Evolutionary conservation across 2,797 vertebrate species (phyloP).

Genomic region (Microcaecilia unicolor): DNA sequence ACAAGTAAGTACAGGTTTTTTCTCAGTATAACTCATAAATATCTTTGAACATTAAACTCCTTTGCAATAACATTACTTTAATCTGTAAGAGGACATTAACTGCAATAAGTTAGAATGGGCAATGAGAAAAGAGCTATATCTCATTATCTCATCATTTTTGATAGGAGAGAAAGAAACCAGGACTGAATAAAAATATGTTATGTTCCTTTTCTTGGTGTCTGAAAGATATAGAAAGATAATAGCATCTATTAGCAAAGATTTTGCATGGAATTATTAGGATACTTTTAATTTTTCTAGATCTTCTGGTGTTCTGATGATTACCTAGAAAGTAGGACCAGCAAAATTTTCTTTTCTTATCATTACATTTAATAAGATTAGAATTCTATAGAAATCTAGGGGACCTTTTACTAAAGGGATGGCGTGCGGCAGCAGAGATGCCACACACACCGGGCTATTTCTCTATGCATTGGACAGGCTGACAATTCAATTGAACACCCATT

Average conservation of each 20-base stretch:
- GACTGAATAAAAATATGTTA: constrained; percentile 7
- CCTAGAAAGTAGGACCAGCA: constrained; percentile 32
- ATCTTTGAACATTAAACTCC: constrained; percentile 50
- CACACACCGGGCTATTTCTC: too few relatives aligned
- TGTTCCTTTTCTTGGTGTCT: constrained; percentile 5
- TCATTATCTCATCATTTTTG: too few relatives aligned
- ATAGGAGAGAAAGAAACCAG: constrained; percentile 21
- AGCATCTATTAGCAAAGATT: too few relatives aligned
- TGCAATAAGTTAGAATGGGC: constrained; percentile 48
- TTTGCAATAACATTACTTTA: constrained; percentile 62
- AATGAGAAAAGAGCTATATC: too few relatives aligned
- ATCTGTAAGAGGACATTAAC: constrained; percentile 52
- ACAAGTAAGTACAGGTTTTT: constrained; percentile 48
- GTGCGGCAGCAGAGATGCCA: too few relatives aligned
- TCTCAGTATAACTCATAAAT: constrained; percentile 56
- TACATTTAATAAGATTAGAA: constrained; percentile 50
- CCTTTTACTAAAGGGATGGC: too few relatives aligned
- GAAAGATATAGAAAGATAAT: constrained; percentile 21
- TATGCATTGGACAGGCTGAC: too few relatives aligned
- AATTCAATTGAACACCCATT: too few relatives aligned
- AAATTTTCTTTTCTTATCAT: constrained; percentile 43
- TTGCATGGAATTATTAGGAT: too few relatives aligned
- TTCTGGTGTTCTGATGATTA: constrained; percentile 30
- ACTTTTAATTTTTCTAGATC: too few relatives aligned
- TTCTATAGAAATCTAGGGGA: constrained; percentile 43